Evolutionary conservation across 2,113 vertebrate species (phyloP), one percentile per base, ranked within the genome.

Genomic region (Herpetotheres cachinnans): DNA sequence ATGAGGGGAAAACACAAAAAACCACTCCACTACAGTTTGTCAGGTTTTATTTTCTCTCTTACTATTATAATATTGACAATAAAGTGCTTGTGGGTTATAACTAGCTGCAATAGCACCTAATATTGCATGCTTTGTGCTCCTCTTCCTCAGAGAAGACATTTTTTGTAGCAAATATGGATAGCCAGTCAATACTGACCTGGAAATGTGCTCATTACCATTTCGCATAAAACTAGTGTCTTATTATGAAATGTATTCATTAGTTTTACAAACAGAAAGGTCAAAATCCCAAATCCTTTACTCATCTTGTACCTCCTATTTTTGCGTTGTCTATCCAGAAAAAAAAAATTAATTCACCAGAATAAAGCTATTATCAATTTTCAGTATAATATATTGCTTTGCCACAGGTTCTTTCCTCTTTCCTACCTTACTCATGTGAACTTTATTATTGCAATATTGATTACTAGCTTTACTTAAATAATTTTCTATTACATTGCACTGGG

Each of bases 381-480:
- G n/a, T 36, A 40, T 7, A 59, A 61, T 24, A 46, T 26, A 77
- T 59, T 42, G 50, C 56, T 81, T n/a, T 46, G 15, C 10, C 13
- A 78, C 5, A 5, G 29, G 22, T 72, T 72, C 13, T 79, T 56
- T 46, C 42, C 46, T 79, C 47, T 54, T 91, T 16, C 52, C 34
- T 66, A 25, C 25, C 42, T 38, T 30, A 58, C 16, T 34, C 11
- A 42, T 3, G 11, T 66, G 79, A 90, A 74, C 17, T 86, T 72
- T 63, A 95, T 88, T 93, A 95, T 4, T 93, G 59, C n/a, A 93
- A 10, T 59, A 89, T 69, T 77, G 72, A 36, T 36, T 83, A 69
- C 34, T 19, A 14, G 1, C 55, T 85, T 82, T 42, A 58, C 8
- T 71, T 77, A 72, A 80, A 72, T 27, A 42, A 42, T 42, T 42